phyloP scores from a whole-genome alignment of 2,888 invertebrate genomes.

The Hypomecis punctinalis region DNA sequence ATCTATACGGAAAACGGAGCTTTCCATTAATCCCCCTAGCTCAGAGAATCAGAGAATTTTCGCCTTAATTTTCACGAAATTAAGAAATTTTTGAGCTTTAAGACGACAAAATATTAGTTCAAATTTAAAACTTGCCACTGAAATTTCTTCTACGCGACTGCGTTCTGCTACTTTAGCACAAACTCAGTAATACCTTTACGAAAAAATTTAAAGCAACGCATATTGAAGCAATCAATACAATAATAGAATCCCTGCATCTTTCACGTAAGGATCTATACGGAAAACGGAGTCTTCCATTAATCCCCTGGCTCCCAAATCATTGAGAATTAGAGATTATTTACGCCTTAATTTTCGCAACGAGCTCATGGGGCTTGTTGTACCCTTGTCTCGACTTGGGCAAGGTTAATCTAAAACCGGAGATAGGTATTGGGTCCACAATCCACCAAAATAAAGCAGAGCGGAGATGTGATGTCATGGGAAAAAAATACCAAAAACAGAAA shows the following conservation, averaged over 20 bases:
- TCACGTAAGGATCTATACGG: constrained; percentile 39
- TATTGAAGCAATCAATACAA: not conserved
- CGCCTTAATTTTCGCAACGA: constrained; percentile 42
- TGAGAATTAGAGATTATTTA: constrained; percentile 41
- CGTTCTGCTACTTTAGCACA: too few species aligned
- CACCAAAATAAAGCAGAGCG: too few species aligned
- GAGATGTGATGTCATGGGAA: too few species aligned
- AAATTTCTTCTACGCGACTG: too few species aligned
- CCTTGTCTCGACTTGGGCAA: constrained; percentile 40
- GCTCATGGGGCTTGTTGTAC: constrained; percentile 40
- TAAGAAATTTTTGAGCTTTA: too few species aligned
- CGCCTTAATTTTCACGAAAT: constrained; percentile 44
- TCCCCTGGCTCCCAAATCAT: constrained; percentile 54
- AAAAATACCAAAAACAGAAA: too few species aligned
- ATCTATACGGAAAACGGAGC: constrained; percentile 45
- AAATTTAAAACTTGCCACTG: too few species aligned
- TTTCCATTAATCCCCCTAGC: constrained; percentile 65
- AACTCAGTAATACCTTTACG: too few species aligned
- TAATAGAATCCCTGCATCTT: not conserved
- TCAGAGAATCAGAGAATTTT: constrained; percentile 43
- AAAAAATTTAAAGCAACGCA: too few species aligned
- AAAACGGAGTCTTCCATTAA: constrained; percentile 57
- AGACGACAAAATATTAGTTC: too few species aligned
- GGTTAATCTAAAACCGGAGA: constrained; percentile 36
- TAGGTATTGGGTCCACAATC: constrained; percentile 3